A percentile compares a stretch with the other conserved stretches of the same genome.
Conservation (phyloP, 2,888 invertebrate genomes). For the Phrixothrix hirtus region DNA sequence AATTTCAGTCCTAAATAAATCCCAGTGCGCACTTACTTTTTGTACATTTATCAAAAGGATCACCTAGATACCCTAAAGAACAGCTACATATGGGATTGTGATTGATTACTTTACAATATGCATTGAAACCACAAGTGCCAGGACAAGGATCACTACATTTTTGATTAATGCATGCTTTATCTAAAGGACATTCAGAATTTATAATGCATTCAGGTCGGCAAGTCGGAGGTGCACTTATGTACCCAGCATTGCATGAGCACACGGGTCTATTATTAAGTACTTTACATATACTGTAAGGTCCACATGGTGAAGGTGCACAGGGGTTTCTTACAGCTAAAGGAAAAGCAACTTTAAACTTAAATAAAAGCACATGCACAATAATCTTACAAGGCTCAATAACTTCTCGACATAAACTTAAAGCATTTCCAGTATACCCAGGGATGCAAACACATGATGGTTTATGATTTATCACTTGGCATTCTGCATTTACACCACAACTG, state of each 20-base stretch:
- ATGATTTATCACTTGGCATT: constrained; percentile 64
- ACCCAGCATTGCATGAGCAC: too few species aligned
- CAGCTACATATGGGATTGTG: constrained; percentile 83
- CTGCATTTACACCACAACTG: constrained; percentile 62
- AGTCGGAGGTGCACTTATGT: constrained; percentile 73
- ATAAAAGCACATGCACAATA: neutral
- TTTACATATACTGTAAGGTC: constrained; percentile 76
- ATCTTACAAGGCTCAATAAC: constrained; percentile 22
- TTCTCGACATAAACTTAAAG: constrained; percentile 62
- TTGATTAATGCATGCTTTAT: constrained; percentile 75
- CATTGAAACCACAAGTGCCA: constrained; percentile 76
- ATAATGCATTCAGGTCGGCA: constrained; percentile 82
- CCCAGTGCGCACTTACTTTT: too few species aligned
- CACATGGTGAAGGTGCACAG: constrained; percentile 79
- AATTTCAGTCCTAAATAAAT: too few species aligned
- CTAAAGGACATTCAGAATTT: constrained; percentile 73
- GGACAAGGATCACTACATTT: constrained; percentile 80
- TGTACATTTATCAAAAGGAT: constrained; percentile 72
- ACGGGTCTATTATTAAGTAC: constrained; percentile 72
- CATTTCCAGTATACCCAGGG: constrained; percentile 62
- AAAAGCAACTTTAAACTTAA: too few species aligned
- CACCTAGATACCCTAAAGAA: constrained; percentile 68
- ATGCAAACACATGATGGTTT: constrained; percentile 65
- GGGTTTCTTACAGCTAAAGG: constrained; percentile 57
- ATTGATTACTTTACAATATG: constrained; percentile 76